phyloP scores from a whole-genome alignment of 1,140 invertebrate species.

The Aradophagus sp. region DNA sequence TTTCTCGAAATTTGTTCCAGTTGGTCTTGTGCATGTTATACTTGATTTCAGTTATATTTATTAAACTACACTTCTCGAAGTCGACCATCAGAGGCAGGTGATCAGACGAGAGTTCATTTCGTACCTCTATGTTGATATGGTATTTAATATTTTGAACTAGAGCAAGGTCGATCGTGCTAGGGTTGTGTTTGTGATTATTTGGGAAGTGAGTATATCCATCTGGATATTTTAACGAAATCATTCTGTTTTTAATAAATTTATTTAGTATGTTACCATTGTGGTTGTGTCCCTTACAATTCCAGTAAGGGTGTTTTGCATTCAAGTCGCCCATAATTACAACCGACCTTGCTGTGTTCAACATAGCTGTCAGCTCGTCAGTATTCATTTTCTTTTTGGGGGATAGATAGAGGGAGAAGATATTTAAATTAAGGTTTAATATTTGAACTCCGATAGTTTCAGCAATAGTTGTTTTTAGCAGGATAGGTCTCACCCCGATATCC shows the following conservation, averaged over 20 bases:
- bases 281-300: not conserved
- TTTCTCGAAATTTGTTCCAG: conserved; percentile 5
- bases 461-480: too few species aligned
- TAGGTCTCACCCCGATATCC: too few species aligned
- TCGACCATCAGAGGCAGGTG: not conserved
- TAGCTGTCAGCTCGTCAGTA: conserved; percentile 1
- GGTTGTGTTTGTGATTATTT: not conserved
- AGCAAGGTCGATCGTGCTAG: conserved; percentile 1
- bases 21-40: not conserved
- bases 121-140: not conserved
- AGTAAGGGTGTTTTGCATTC: conserved; percentile 1
- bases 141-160: not conserved
- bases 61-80: not conserved
- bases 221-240: not conserved
- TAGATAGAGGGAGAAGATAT: conserved; percentile 1
- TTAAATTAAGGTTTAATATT: too few species aligned
- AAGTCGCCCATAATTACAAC: conserved; percentile 8
- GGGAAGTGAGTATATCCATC: conserved; percentile 4
- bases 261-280: not conserved
- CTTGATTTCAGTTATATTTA: not conserved
- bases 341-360: not conserved
- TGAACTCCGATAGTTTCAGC: too few species aligned
- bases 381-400: conserved; percentile 1
- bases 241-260: conserved; percentile 1
- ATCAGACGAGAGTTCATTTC: conserved; percentile 3